Base-by-base conservation (phyloP, 2,113 vertebrate species). In the Labeo catla region DNA sequence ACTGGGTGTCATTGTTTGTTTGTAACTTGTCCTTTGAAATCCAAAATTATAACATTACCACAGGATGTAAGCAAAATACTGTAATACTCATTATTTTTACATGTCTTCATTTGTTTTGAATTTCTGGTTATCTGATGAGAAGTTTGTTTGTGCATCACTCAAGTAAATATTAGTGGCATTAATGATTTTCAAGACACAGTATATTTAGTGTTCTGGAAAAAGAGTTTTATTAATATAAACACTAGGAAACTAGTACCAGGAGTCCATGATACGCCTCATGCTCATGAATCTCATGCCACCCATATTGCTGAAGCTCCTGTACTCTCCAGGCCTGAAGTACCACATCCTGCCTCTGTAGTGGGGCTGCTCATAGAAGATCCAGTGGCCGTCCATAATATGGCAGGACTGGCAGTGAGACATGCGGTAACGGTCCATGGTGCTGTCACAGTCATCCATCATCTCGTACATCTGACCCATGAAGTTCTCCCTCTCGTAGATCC, bases 361-460 rank as follows among this genome's bases (percentile, higher is more conserved):
- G 87, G 95, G 90, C 87, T 92, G 93, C 88, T 95, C 95, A 63
- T 92, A 95, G 88, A 95, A 88, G 89, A 93, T 89, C 94, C 95
- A 95, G 86, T 94, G 93, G 73, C 95, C 95, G 1, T 95, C 94
- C 92, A 94, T 94, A 87, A 95, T 93, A 23, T 94, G 4, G 84
- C 93, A 93, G 85, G 94, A 95, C 91, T 89, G 86, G 89, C 77
- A 80, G 19, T 80, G 54, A 80, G 77, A 23, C 77, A 80, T 80
- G 36, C 19, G 77, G 36, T 80, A 80, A 61, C 77, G 77, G 54
- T 80, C 77, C 77, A 61, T 80, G 54, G 7, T n/a, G 36, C 1
- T 80, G 34, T 80, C 77, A 61, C 77, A 80, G 36, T 80, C 77
- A 23, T 80, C 77, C 54, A 23, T 80, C 77, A 80, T 80, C 36